Base-by-base conservation (phyloP, 2,888 invertebrate species). In the Xylota segnis region DNA sequence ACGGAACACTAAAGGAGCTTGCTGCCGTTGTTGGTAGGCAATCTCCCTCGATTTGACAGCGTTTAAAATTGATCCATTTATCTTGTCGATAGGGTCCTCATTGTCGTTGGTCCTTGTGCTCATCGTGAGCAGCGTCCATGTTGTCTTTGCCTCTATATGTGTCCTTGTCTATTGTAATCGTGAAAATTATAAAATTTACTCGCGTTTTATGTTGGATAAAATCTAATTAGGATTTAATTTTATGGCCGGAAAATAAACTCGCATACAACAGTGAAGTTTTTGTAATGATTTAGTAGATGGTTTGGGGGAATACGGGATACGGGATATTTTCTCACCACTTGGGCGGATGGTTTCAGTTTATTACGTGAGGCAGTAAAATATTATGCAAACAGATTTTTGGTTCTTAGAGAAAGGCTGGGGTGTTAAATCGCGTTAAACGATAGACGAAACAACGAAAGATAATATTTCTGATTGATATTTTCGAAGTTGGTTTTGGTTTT, bases 171-270 rank as follows among this genome's bases (percentile, higher is more conserved):
- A 32, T 63, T 63, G 47, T 63, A 63, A 27, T 47, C 18, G 16
- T 47, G 16, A 43, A 32, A 63, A 47, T 63, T 63, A 63, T 63
- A 63, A 63, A 63, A 63, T 63, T 63, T 63, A 63, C 32, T 63
- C 63, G 63, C 45, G 63, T 47, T 63, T 47, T 47, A 47, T 63
- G 63, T 63, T 63, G 63, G 63, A 63, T 63, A 47, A 63, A 63
- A 63, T 63, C 63, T 63, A 63, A 63, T 63, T 63, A 63, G 63
- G 63, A 63, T 63, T 63, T 63, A 45, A 63, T 47, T 63, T 47
- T 63, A 63, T 47, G 63, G 18, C 45, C 63, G 47, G 63, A 63
- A 63, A 63, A 63, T 63, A 63, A 63, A 63, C 63, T 47, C 63
- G 63, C 63, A 47, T 47, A 63, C 47, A 14, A 9, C 29, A 63